These are phyloP conservation scores for Climacteris rufus DNA, from an alignment of 2,113 vertebrate species.

Conservation along the genomic window DNA sequence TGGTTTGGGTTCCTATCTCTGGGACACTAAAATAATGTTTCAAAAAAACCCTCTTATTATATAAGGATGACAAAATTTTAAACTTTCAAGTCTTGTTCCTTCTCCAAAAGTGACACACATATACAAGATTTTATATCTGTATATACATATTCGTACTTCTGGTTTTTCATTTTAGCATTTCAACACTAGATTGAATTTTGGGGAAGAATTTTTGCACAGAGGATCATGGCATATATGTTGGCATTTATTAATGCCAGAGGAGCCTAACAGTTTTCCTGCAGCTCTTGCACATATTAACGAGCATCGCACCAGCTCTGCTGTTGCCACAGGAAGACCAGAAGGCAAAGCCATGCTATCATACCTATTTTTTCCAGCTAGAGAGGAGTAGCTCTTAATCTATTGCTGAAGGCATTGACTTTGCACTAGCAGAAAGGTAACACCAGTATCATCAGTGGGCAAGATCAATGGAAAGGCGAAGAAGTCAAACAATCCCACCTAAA, in stretches of 20 bases:
- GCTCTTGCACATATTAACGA: fast-evolving
- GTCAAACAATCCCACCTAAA: neutral
- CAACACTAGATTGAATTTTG: neutral
- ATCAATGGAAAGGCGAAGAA: neutral
- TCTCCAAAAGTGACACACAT: neutral
- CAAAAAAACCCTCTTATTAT: neutral
- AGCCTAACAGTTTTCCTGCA: neutral
- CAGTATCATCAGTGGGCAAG: neutral
- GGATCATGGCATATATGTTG: neutral
- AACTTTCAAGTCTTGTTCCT: neutral
- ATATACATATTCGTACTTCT: neutral
- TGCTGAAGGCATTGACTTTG: neutral
- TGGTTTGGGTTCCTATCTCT: neutral
- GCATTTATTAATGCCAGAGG: neutral
- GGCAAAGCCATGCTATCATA: neutral
- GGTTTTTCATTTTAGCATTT: neutral
- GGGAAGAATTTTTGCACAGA: neutral
- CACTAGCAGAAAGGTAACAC: neutral
- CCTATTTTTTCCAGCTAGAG: neutral
- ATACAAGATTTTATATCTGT: fast-evolving
- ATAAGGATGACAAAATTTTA: neutral
- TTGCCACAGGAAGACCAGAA: neutral
- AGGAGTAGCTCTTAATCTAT: neutral
- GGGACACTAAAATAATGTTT: neutral
- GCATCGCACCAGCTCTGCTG: neutral